These are phyloP conservation scores for Mesodorylaimus sp. DNA, from an alignment of 2,888 invertebrate genomes.

Conservation along the genomic window DNA sequence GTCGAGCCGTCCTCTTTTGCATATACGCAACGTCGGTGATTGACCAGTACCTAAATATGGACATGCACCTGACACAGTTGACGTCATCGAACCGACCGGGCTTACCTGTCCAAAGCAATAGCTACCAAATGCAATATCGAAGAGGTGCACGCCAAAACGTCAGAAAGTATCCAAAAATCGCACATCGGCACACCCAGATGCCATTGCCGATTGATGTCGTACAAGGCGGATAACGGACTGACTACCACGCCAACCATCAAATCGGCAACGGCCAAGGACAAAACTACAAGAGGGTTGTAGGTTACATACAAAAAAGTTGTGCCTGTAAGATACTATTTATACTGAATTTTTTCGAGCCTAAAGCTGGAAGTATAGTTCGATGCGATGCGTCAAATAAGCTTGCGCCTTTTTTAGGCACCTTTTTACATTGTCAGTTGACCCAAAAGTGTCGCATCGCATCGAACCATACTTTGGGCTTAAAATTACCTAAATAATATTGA, in stretches of 20 bases:
- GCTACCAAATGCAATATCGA: conserved; percentile 89
- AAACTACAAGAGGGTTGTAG: too few species aligned
- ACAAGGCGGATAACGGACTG: conserved; percentile 36
- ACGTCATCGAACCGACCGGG: too few species aligned
- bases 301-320: too few species aligned
- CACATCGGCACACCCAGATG: conserved; percentile 51
- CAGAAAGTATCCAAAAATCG: conserved; percentile 90
- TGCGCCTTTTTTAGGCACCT: too few species aligned
- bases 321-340: too few species aligned
- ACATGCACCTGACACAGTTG: conserved; percentile 1
- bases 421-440: too few species aligned
- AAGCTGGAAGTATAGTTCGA: too few species aligned
- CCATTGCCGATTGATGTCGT: conserved; percentile 32
- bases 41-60: conserved; percentile 66
- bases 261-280: conserved; percentile 88
- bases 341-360: too few species aligned
- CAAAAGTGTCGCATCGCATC: too few species aligned
- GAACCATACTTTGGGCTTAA: too few species aligned
- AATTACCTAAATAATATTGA: conserved; percentile 88
- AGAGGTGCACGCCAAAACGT: conserved; percentile 87
- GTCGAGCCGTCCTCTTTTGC: conserved; percentile 60
- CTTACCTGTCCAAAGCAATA: conserved; percentile 66
- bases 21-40: conserved; percentile 93
- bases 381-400: too few species aligned
- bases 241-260: conserved; percentile 52